Evolutionary conservation across 2,888 invertebrate genomes (phyloP).

Genomic region (Drosophila anomalipes): DNA sequence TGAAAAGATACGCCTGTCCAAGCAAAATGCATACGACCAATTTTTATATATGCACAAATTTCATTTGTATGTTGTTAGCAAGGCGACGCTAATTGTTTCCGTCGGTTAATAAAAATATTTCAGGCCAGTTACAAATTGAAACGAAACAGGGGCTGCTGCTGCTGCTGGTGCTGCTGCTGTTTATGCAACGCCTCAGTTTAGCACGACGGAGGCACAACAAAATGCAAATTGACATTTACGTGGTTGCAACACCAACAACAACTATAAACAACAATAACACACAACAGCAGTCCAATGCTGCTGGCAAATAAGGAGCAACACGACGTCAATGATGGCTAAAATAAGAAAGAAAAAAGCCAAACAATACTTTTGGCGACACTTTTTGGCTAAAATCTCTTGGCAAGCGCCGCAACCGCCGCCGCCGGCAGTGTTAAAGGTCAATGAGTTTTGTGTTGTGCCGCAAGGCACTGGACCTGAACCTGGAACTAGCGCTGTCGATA

Average conservation of each 20-base stretch:
- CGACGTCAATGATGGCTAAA: constrained; percentile 67
- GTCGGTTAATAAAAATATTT: constrained; percentile 83
- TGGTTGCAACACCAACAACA: constrained; percentile 68
- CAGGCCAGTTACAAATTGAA: constrained; percentile 78
- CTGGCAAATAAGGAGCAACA: constrained; percentile 81
- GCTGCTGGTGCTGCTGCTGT: constrained; percentile 54
- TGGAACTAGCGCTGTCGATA: constrained; percentile 59
- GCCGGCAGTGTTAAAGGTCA: constrained; percentile 71
- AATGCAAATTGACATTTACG: constrained; percentile 82
- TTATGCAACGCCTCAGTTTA: constrained; percentile 76
- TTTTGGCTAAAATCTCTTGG: constrained; percentile 59
- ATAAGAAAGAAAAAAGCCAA: constrained; percentile 6
- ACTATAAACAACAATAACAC: not conserved
- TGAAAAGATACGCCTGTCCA: constrained; percentile 64
- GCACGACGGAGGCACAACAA: constrained; percentile 60
- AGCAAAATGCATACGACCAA: constrained; percentile 49
- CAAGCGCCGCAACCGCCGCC: constrained; percentile 28
- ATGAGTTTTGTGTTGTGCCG: constrained; percentile 61
- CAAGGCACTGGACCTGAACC: constrained; percentile 77
- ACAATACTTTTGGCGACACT: constrained; percentile 68
- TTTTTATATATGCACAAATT: constrained; percentile 40
- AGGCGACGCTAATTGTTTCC: constrained; percentile 83
- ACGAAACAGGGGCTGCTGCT: constrained; percentile 44
- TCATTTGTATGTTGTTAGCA: constrained; percentile 41
- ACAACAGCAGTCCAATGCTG: constrained; percentile 46